Evolutionary conservation across 2,888 invertebrate genomes (phyloP).

Genomic region (Kuschelorhynchus macadamiae): DNA sequence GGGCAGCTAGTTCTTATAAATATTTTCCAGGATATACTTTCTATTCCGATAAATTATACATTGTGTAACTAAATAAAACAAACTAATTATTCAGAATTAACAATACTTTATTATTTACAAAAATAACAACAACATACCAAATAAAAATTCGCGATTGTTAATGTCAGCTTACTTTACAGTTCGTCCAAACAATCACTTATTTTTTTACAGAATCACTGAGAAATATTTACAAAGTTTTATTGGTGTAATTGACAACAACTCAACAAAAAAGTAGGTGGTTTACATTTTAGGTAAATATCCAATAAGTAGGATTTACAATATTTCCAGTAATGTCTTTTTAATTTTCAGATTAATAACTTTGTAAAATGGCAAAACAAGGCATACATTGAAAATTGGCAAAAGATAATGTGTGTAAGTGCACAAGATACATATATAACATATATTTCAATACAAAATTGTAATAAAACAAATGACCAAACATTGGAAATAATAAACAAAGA

Average conservation of each 20-base stretch:
- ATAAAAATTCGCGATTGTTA: constrained; percentile 55
- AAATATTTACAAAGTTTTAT: constrained; percentile 35
- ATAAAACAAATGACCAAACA: too few species aligned
- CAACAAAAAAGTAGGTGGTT: constrained; percentile 21
- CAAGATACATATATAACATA: too few species aligned
- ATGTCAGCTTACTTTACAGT: constrained; percentile 28
- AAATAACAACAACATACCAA: constrained; percentile 62
- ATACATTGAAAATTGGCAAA: too few species aligned
- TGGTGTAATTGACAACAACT: constrained; percentile 40
- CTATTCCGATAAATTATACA: too few species aligned
- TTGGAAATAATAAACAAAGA: too few species aligned
- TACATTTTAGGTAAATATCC: constrained; percentile 9
- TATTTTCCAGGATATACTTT: too few species aligned
- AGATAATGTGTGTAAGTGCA: too few species aligned
- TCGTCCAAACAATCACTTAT: constrained; percentile 32
- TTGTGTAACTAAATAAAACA: constrained; percentile 28
- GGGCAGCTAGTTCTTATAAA: too few species aligned
- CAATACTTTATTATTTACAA: constrained; percentile 63
- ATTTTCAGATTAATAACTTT: too few species aligned
- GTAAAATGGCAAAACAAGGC: neutral
- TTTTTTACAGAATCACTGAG: constrained; percentile 39
- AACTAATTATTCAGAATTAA: constrained; percentile 55
- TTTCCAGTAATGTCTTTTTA: constrained; percentile 1
- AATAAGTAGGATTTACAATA: constrained; percentile 5
- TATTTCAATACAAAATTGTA: too few species aligned